Conservation (phyloP, 2,113 vertebrate genomes). For the Pitta sordida region DNA sequence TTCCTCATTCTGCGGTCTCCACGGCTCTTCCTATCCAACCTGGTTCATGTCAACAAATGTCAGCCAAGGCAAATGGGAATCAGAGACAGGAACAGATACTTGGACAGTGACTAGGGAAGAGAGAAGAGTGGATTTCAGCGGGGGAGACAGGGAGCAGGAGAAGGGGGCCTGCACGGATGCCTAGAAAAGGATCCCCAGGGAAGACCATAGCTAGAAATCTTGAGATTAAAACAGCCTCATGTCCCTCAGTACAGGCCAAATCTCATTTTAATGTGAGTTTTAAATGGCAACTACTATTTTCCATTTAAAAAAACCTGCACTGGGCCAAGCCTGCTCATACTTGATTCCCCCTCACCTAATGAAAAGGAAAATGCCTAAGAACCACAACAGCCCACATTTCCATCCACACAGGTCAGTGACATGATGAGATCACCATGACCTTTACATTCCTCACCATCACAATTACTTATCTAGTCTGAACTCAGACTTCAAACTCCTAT, state of each 20-base stretch:
- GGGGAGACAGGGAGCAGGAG: not conserved
- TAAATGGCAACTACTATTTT: not conserved
- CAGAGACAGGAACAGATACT: not conserved
- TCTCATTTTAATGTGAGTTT: not conserved
- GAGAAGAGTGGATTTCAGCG: not conserved
- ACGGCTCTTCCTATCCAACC: not conserved
- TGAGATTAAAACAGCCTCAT: not conserved
- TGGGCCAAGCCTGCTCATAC: not conserved
- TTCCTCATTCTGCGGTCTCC: not conserved
- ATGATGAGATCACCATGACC: not conserved
- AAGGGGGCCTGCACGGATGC: fast-evolving
- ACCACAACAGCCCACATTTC: not conserved
- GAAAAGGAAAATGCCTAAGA: not conserved
- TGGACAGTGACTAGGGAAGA: not conserved
- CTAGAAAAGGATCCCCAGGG: not conserved
- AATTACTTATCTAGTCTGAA: not conserved
- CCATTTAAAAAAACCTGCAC: not conserved
- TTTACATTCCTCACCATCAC: not conserved
- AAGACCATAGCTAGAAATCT: not conserved
- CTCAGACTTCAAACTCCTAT: not conserved
- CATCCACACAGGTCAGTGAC: not conserved
- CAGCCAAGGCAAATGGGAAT: not conserved
- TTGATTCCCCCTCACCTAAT: not conserved
- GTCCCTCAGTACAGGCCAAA: not conserved
- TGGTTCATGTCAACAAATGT: not conserved